Percentiles rank a stretch among this genome's conserved stretches.
These are phyloP conservation scores for Nephotettix cincticeps DNA, from an alignment of 1,140 invertebrate genomes.

Conservation along the genomic window DNA sequence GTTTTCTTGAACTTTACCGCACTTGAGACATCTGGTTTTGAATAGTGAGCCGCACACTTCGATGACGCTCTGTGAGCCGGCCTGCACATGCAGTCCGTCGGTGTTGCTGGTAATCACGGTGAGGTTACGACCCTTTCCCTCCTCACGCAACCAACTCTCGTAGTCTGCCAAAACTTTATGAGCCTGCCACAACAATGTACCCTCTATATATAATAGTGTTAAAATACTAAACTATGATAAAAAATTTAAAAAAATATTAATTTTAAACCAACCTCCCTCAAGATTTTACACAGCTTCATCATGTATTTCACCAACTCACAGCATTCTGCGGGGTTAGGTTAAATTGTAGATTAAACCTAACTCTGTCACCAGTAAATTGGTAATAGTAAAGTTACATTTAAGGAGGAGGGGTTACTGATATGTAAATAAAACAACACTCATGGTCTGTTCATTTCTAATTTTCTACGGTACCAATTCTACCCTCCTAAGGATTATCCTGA, in stretches of 20 bases:
- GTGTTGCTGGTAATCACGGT: conserved; percentile 90
- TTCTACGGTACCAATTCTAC: no score
- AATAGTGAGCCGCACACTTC: conserved; percentile 89
- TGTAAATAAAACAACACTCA: no score
- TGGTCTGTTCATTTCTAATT: no score
- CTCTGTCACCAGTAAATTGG: no score
- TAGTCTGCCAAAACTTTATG: conserved; percentile 76
- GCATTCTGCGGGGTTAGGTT: no score
- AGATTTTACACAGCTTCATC: conserved; percentile 1
- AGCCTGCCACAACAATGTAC: conserved; percentile 55
- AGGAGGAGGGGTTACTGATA: no score
- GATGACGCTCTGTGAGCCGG: conserved; percentile 77
- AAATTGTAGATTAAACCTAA: no score
- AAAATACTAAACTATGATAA: neutral
- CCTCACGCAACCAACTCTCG: conserved; percentile 59
- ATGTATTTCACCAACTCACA: no score
- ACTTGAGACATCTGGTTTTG: conserved; percentile 77
- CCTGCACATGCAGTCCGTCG: conserved; percentile 80
- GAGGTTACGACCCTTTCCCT: conserved; percentile 56
- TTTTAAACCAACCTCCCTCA: conserved; percentile 10
- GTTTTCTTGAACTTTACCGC: conserved; percentile 67
- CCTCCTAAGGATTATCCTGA: no score
- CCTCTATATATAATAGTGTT: neutral
- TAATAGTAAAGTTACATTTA: no score
- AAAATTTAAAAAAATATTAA: neutral